Base-by-base conservation (phyloP, 2,113 vertebrate species). In the Labeo catla region DNA sequence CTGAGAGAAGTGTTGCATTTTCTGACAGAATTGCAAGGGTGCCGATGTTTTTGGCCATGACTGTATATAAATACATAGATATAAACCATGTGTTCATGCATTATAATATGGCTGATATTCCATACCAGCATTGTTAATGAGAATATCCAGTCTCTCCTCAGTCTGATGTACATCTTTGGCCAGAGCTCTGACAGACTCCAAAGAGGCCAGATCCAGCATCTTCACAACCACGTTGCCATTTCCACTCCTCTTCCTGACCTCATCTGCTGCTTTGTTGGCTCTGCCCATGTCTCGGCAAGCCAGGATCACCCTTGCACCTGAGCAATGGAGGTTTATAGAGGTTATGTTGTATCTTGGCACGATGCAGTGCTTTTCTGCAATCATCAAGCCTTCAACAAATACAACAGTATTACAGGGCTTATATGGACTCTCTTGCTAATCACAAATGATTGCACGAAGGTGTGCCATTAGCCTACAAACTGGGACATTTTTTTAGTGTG, bases 81-180 rank as follows among this genome's bases (percentile, higher is more conserved):
- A 8, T 57, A 43, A 28, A 36, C 6, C 4, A 57, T 2, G 16
- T 57, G 16, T 57, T 54, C 23, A 72, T 68, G 19, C 11, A 47
- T 34, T 47, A 34, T 52, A 57, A 70, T 66, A 57, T 45, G 23
- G 4, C 13, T 57, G 23, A 36, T 3, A 36, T 54, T 72, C 39
- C 81, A 78, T 61, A 95, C 95, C 93, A 82, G 94, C 95, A 21
- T 95, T 95, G 87, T 95, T 95, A 86, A 95, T 93, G 43, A 95
- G 94, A 21, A 95, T 87, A 80, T 95, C 93, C 81, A 95, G 81
- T 15, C 84, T 91, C 0, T 87, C 45, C 84, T 95, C 94, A 4
- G 47, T 93, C 73, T 88, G 77, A 34, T 85, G 19, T 15, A 94
- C 28, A 3, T 92, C 91, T 86, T 68, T 90, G 61, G 92, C 92